These are phyloP conservation scores for Melanotaenia maccullochi DNA, from an alignment of 2,797 vertebrate species.

Conservation along the genomic window DNA sequence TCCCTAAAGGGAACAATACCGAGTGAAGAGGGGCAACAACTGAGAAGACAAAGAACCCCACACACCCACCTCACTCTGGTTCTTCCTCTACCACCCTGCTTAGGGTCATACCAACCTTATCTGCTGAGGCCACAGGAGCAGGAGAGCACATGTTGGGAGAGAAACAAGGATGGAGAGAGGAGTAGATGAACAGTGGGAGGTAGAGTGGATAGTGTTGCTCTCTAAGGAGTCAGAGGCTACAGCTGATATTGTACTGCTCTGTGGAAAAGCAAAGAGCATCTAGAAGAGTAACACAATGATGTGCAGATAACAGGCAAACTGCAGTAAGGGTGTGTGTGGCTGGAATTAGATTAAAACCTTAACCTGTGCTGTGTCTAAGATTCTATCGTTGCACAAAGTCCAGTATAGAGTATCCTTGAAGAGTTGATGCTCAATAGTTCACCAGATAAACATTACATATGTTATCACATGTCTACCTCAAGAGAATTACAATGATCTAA, in stretches of 20 bases:
- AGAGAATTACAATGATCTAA: conserved; percentile 41
- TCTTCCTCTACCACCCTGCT: conserved; percentile 27
- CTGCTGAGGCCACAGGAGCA: conserved; percentile 28
- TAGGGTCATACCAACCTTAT: conserved; percentile 45
- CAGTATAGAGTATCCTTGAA: conserved; percentile 5
- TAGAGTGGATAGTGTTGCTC: conserved; percentile 38
- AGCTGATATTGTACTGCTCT: conserved; percentile 23
- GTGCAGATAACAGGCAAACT: not conserved
- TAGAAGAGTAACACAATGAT: conserved; percentile 12
- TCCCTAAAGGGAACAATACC: conserved; percentile 32
- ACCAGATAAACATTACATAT: conserved; percentile 41
- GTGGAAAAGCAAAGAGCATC: conserved; percentile 23
- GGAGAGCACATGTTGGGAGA: conserved; percentile 29
- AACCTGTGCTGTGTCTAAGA: conserved; percentile 1
- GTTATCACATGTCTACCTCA: conserved; percentile 42
- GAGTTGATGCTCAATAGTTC: conserved; percentile 12
- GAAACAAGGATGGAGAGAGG: conserved; percentile 24
- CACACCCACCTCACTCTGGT: conserved; percentile 2
- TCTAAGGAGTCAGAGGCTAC: conserved; percentile 22
- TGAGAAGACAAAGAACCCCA: conserved; percentile 33
- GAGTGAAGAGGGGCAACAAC: conserved; percentile 26
- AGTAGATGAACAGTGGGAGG: conserved; percentile 41
- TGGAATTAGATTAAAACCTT: conserved; percentile 37
- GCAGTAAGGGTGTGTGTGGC: conserved; percentile 11
- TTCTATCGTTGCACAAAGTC: conserved; percentile 14